Base-by-base conservation (phyloP, 2,888 invertebrate species). In the Eilema griseolum region DNA sequence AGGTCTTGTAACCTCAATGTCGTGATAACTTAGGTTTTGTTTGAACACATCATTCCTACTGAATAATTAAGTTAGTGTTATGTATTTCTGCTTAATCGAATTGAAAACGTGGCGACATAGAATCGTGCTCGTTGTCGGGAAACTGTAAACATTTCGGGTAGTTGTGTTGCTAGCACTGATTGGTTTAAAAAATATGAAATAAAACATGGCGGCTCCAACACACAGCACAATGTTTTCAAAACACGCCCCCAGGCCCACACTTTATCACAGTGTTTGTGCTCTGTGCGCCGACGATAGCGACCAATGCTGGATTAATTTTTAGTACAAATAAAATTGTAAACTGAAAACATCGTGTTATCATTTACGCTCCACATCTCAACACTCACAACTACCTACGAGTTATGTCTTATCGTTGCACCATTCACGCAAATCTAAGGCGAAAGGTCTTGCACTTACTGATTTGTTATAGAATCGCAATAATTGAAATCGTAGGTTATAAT, bases 131-230 rank as follows among this genome's bases (percentile, higher is more conserved):
- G 37, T 37, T 11, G 37, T 37, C 12, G 11, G 37, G 20, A 46
- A 46, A 46, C 20, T 46, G 20, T 20, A 20, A 52, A 52, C 52
- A n/a, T 52, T 20, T 10, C n/a, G n/a, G 8, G 8, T 8, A 4
- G 52, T n/a, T 1, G n/a, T n/a, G 20, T 52, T n/a, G n/a, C n/a
- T 20, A n/a, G 52, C 2, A n/a, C 8, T n/a, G 10, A 52, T 52
- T 52, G 52, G n/a, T n/a, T 52, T 52, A n/a, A 20, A 52, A 52
- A 52, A n/a, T 52, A 52, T 52, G 52, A 52, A 52, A 52, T 52
- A 52, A 52, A 52, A 52, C 52, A 52, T 52, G 0, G 52, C 52
- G 52, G 52, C 10, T 52, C n/a, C 52, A n/a, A n/a, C 10, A n/a
- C 46, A 20, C 10, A 20, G n/a, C n/a, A n/a, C 52, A 52, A 52